phyloP scores from a whole-genome alignment of 2,797 vertebrate species.

The Gorsachius magnificus region DNA sequence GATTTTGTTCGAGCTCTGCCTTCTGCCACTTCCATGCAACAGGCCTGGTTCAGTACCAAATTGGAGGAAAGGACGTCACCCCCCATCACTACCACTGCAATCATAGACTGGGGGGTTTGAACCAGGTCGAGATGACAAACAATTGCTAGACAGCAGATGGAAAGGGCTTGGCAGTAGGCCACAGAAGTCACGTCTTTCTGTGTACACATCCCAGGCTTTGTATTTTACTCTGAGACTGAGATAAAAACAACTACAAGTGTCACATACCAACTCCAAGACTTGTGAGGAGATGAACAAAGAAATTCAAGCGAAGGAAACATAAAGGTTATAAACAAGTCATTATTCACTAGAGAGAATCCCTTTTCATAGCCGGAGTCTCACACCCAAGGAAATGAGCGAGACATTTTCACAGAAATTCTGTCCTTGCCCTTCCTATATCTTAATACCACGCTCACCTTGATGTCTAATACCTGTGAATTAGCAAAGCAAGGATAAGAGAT shows the following conservation, averaged over 20 bases:
- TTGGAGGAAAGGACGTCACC: not conserved
- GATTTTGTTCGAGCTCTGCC: not conserved
- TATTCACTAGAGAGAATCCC: not conserved
- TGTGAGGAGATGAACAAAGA: not conserved
- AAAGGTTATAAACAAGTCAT: not conserved
- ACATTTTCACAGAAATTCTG: not conserved
- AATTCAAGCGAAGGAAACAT: not conserved
- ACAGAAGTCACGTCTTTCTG: not conserved
- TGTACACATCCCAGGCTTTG: not conserved
- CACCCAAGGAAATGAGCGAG: not conserved
- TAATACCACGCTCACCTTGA: not conserved
- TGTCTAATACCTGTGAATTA: not conserved
- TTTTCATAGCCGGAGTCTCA: not conserved
- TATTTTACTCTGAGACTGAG: not conserved
- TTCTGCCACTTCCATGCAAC: not conserved
- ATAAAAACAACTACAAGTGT: not conserved
- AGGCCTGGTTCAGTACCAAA: not conserved
- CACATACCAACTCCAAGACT: not conserved
- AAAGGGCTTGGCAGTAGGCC: not conserved
- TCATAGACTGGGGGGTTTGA: not conserved
- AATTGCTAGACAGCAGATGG: not conserved
- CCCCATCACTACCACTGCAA: not conserved
- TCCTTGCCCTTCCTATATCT: not conserved
- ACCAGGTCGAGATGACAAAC: not conserved
- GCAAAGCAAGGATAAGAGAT: not conserved